These are phyloP conservation scores for Brachionus sp. DNA, from an alignment of 1,140 invertebrate species.

Conservation along the genomic window DNA sequence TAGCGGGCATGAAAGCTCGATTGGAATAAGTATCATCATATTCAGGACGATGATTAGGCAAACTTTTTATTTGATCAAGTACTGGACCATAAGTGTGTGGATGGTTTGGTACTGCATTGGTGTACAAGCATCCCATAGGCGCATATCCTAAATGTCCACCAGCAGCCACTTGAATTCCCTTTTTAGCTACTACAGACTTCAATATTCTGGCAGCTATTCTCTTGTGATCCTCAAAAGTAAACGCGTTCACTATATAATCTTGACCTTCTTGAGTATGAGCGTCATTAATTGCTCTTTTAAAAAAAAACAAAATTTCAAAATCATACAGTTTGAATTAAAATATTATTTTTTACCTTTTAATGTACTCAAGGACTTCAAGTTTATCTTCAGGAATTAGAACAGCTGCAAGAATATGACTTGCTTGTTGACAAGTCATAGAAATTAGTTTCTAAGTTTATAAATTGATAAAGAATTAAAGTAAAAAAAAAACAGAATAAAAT, in stretches of 20 bases:
- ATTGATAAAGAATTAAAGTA: neutral
- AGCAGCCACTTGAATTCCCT: conserved; percentile 35
- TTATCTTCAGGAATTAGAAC: conserved; percentile 18
- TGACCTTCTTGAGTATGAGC: conserved; percentile 46
- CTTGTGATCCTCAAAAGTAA: conserved; percentile 41
- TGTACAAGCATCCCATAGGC: conserved; percentile 18
- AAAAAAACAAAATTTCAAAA: neutral
- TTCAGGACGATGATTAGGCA: conserved; percentile 43
- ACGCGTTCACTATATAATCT: conserved; percentile 42
- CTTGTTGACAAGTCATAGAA: conserved; percentile 45
- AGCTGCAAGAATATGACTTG: conserved; percentile 36
- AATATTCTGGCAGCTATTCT: conserved; percentile 8
- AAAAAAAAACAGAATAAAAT: neutral
- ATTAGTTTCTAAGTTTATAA: conserved; percentile 23
- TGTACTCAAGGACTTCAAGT: conserved; percentile 35
- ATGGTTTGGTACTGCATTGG: conserved; percentile 16
- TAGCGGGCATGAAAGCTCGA: neutral
- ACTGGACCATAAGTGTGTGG: conserved; percentile 40
- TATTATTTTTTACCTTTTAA: conserved; percentile 42
- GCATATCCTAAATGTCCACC: conserved; percentile 44
- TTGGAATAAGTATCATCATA: conserved; percentile 8
- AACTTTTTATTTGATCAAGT: conserved; percentile 5
- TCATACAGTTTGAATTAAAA: neutral
- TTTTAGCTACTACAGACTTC: conserved; percentile 2
- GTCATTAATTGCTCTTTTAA: conserved; percentile 24